Conservation (phyloP, 2,797 vertebrate genomes). For the Spondyliosoma cantharus region DNA sequence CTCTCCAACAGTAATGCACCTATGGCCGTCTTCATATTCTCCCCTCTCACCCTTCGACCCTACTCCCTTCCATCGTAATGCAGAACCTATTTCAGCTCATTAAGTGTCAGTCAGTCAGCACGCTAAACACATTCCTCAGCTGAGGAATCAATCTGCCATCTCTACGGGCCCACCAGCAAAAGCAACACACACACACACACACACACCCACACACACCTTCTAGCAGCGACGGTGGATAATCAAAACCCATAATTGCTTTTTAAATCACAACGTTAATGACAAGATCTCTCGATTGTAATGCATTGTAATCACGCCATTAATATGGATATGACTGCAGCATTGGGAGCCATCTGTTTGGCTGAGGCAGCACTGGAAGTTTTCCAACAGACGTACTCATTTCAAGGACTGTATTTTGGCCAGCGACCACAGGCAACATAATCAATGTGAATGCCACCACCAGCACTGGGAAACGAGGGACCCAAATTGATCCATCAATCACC, state of each 20-base stretch:
- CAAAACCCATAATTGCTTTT: slow-evolving; percentile 85
- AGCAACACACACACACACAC: slow-evolving; percentile 53
- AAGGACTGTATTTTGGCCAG: slow-evolving; percentile 76
- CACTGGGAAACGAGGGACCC: slow-evolving; percentile 53
- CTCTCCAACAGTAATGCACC: slow-evolving; percentile 5
- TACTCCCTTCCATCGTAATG: slow-evolving; percentile 65
- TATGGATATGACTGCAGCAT: slow-evolving; percentile 81
- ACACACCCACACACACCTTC: slow-evolving; percentile 61
- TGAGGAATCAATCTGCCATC: slow-evolving; percentile 78
- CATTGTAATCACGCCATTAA: slow-evolving; percentile 85
- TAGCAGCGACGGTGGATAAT: slow-evolving; percentile 76
- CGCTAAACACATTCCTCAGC: slow-evolving; percentile 67
- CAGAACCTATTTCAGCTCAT: slow-evolving; percentile 75
- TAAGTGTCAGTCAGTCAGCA: slow-evolving; percentile 79
- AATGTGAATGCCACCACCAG: slow-evolving; percentile 67
- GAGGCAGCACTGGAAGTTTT: slow-evolving; percentile 65
- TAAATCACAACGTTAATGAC: slow-evolving; percentile 85
- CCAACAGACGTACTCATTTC: slow-evolving; percentile 74
- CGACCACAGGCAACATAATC: slow-evolving; percentile 71
- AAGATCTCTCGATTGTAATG: slow-evolving; percentile 82
- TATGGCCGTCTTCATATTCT: slow-evolving; percentile 31
- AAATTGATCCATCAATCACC: slow-evolving; percentile 81
- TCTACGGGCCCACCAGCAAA: slow-evolving; percentile 65
- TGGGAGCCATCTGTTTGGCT: slow-evolving; percentile 82
- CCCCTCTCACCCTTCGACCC: slow-evolving; percentile 15